Conservation (phyloP, 2,113 vertebrate species). For the Suncus etruscus region DNA sequence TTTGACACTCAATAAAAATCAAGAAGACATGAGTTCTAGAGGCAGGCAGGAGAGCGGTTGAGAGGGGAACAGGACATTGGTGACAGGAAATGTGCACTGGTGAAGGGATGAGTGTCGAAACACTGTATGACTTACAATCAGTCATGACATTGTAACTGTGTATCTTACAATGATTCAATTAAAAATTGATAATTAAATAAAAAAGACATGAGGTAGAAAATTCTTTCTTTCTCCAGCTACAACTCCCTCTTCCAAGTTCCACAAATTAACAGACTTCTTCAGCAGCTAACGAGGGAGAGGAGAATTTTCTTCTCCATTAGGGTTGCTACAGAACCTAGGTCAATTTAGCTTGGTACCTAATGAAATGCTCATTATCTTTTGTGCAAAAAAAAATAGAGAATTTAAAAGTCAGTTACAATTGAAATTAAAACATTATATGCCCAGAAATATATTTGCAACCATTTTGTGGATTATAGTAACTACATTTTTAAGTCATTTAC, state of each 20-base stretch:
- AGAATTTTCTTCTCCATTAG: conserved; percentile 55
- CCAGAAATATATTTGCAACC: too few relatives aligned
- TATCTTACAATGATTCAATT: too few relatives aligned
- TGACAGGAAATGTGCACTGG: too few relatives aligned
- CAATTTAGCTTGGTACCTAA: neutral
- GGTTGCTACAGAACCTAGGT: conserved; percentile 75
- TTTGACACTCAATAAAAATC: conserved; percentile 81
- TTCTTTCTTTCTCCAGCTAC: conserved; percentile 62
- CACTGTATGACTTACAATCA: too few relatives aligned
- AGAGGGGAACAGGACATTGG: too few relatives aligned
- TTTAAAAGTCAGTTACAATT: too few relatives aligned
- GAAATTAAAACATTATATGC: too few relatives aligned
- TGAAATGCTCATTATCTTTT: neutral
- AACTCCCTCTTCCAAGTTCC: conserved; percentile 35
- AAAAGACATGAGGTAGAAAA: conserved; percentile 82
- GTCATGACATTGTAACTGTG: too few relatives aligned
- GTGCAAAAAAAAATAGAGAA: neutral
- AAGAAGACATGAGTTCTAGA: conserved; percentile 68
- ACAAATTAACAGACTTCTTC: conserved; percentile 77
- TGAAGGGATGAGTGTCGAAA: too few relatives aligned
- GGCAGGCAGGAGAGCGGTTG: too few relatives aligned
- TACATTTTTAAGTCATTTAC: neutral
- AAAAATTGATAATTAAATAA: conserved; percentile 59
- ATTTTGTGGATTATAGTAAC: too few relatives aligned
- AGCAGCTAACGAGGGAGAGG: conserved; percentile 76